Percentiles rank a stretch among this genome's conserved stretches.
Conservation (phyloP, 2,113 vertebrate species). For the Rhizomys pruinosus region DNA sequence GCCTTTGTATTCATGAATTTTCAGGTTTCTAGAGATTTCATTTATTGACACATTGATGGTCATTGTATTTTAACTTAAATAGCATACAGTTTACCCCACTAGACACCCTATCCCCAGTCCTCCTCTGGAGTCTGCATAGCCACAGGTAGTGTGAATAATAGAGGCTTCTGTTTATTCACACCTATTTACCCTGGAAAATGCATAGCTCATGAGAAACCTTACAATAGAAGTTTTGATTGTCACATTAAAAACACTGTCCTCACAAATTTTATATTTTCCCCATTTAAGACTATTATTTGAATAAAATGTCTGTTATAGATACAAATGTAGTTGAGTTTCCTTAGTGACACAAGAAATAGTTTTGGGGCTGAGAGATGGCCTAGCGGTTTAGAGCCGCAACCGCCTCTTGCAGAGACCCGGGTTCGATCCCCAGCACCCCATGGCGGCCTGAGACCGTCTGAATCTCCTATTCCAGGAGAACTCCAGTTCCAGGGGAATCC, state of each 20-base stretch:
- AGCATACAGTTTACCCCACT: too few species aligned
- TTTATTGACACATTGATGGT: background rate
- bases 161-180: background rate
- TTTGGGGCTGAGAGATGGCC: too few species aligned
- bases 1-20: background rate
- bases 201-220: background rate
- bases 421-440: too few species aligned
- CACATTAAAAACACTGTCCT: background rate
- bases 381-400: too few species aligned
- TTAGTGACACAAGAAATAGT: background rate
- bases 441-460: too few species aligned
- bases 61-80: background rate
- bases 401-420: too few species aligned
- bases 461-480: too few species aligned
- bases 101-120: too few species aligned
- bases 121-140: background rate
- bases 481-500: too few species aligned
- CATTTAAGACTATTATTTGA: background rate
- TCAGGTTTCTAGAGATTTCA: background rate
- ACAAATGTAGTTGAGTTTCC: background rate
- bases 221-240: background rate
- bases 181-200: background rate
- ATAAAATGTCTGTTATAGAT: background rate
- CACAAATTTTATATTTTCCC: background rate
- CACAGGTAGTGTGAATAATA: background rate